Evolutionary conservation across 2,113 vertebrate genomes (phyloP).

Genomic region (Sinocyclocheilus grahami): DNA sequence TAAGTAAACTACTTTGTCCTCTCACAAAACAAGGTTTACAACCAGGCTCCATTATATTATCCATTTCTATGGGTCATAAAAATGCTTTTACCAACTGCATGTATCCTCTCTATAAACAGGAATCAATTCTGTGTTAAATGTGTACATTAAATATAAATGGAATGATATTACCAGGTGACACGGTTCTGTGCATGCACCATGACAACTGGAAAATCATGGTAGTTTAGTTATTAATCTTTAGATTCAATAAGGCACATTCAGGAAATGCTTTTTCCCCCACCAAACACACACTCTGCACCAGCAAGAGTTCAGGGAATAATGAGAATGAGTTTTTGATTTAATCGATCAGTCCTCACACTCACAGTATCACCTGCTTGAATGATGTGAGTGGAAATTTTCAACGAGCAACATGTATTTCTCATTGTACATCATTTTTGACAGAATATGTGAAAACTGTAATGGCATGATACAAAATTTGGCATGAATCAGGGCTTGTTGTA

Average conservation of each 20-base stretch:
- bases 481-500: neutral
- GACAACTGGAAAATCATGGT: conserved; percentile 2
- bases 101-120: conserved; percentile 11
- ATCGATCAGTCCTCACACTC: conserved; percentile 49
- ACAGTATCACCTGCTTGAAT: neutral
- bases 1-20: neutral
- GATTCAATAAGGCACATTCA: conserved; percentile 9
- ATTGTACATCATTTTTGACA: neutral
- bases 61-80: conserved; percentile 6
- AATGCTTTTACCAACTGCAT: conserved; percentile 34
- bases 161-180: neutral
- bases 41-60: conserved; percentile 5
- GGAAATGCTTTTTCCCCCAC: neutral
- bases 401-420: neutral
- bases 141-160: neutral
- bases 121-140: neutral
- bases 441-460: neutral
- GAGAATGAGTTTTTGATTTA: conserved; percentile 46
- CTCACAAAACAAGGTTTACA: conserved; percentile 30
- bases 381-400: neutral
- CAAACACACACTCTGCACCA: neutral
- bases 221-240: neutral
- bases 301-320: neutral
- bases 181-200: conserved; percentile 44
- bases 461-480: neutral